Percentiles rank a stretch among this genome's conserved stretches.
phyloP scores from a whole-genome alignment of 2,113 vertebrate genomes.

The Atlantisia rogersi region DNA sequence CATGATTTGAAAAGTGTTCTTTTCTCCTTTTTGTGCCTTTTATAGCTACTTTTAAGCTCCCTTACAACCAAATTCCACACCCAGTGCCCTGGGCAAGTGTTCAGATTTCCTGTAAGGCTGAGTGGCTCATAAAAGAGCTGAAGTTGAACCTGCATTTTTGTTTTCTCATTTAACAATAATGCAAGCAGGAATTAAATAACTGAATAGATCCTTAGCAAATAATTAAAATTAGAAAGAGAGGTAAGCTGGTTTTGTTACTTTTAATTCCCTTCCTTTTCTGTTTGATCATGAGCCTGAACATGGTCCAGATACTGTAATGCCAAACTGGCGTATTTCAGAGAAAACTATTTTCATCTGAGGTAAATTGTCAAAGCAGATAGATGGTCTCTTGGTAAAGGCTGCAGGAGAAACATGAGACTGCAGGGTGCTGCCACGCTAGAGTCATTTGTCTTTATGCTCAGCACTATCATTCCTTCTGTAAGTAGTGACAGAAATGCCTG shows the following conservation, averaged over 20 bases:
- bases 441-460: neutral
- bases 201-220: neutral
- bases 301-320: neutral
- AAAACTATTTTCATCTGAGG: constrained; percentile 3
- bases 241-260: neutral
- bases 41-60: neutral
- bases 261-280: neutral
- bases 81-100: neutral
- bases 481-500: neutral
- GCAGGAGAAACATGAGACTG: neutral
- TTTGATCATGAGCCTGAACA: neutral
- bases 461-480: neutral
- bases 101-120: neutral
- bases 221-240: neutral
- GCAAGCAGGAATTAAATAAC: neutral
- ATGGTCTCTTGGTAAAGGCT: neutral
- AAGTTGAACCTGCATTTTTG: neutral
- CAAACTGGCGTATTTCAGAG: neutral
- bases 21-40: neutral
- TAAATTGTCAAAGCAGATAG: neutral
- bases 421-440: neutral
- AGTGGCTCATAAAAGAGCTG: neutral
- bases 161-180: neutral
- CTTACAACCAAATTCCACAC: neutral
- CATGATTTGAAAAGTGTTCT: neutral